Percentiles rank a stretch among this genome's conserved stretches.
Evolutionary conservation across 2,113 vertebrate species (phyloP).

Genomic region (Numenius arquata): DNA sequence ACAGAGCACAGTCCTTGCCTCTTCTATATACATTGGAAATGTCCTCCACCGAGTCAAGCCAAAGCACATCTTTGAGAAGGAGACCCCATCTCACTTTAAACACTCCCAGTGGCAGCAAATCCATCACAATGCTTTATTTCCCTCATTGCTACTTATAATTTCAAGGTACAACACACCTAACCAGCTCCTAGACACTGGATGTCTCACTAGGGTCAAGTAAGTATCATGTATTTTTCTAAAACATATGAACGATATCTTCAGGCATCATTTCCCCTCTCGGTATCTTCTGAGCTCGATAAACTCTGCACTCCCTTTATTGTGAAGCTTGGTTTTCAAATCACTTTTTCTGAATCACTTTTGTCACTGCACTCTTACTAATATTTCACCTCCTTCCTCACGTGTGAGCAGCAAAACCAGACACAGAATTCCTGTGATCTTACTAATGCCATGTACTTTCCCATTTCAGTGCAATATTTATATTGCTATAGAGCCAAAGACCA

Average conservation of each 20-base stretch:
- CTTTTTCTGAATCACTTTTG: not conserved
- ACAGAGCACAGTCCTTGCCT: not conserved
- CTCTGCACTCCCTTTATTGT: not conserved
- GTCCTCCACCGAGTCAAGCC: not conserved
- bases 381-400: not conserved
- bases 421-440: not conserved
- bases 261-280: not conserved
- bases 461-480: constrained; percentile 23
- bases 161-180: not conserved
- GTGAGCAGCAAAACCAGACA: not conserved
- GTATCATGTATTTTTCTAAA: not conserved
- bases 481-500: constrained; percentile 40
- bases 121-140: not conserved
- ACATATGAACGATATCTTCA: rapidly evolving
- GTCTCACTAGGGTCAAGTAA: not conserved
- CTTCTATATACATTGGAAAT: not conserved
- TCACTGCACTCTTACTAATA: not conserved
- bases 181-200: not conserved
- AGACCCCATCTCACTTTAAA: not conserved
- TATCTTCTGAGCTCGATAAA: not conserved
- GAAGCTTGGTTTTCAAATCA: not conserved
- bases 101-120: not conserved
- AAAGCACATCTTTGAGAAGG: not conserved
- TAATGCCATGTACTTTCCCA: not conserved
- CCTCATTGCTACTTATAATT: not conserved